phyloP scores from a whole-genome alignment of 2,797 vertebrate genomes.

The Gadopsis marmoratus region DNA sequence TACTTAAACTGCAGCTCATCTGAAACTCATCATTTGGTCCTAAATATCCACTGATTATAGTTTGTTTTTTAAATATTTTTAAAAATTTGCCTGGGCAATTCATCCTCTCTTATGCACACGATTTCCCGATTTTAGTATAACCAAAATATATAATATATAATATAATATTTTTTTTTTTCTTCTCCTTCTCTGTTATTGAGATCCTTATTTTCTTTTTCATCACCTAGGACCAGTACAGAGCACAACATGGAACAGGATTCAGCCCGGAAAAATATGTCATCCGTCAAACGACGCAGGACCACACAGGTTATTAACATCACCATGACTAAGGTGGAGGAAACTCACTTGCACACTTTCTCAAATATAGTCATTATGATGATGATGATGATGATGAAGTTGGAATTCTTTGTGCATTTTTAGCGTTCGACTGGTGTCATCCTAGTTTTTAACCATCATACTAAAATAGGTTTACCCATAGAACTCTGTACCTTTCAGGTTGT shows the following conservation, averaged over 20 bases:
- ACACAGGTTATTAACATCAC: conserved; percentile 95
- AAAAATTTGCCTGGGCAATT: not conserved
- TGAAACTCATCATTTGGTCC: not conserved
- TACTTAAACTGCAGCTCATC: not conserved
- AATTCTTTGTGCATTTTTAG: not conserved
- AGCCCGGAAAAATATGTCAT: conserved; percentile 81
- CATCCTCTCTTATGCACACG: not conserved
- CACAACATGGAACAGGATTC: conserved; percentile 83
- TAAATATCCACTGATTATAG: not conserved
- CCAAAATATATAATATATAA: too few relatives aligned
- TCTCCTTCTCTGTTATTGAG: not conserved
- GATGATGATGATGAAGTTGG: not conserved
- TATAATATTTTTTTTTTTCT: not conserved
- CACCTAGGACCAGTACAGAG: conserved; percentile 47
- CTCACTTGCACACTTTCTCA: conserved; percentile 13
- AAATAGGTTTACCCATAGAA: not conserved
- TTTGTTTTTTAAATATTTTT: not conserved
- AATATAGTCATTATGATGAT: not conserved
- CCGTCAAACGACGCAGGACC: conserved; percentile 87
- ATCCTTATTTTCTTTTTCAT: conserved; percentile 2
- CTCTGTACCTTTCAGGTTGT: not conserved
- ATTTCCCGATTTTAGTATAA: not conserved
- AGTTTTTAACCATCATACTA: not conserved
- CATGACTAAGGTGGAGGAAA: conserved; percentile 89
- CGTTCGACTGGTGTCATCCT: not conserved